A percentile compares a stretch with the other conserved stretches of the same genome.
Evolutionary conservation across 2,113 vertebrate species (phyloP).

Genomic region (Anolis sagrei): DNA sequence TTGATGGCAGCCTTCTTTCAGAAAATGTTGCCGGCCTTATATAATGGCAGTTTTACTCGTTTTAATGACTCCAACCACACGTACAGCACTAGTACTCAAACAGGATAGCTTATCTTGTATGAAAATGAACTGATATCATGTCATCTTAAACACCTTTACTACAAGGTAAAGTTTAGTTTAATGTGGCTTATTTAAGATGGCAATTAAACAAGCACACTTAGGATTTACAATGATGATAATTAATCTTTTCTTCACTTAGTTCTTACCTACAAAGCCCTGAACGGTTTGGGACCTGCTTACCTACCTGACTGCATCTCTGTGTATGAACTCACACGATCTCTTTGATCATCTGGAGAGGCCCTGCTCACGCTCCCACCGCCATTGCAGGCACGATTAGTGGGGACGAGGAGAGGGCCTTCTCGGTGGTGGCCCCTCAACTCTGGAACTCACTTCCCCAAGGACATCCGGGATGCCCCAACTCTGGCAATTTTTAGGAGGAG

Average conservation of each 20-base stretch:
- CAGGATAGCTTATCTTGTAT: slow-evolving; percentile 24
- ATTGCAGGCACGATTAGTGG: too few relatives aligned
- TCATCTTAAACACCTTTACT: neutral
- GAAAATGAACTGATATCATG: neutral
- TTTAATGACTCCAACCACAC: slow-evolving; percentile 46
- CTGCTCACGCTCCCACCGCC: too few relatives aligned
- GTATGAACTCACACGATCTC: too few relatives aligned
- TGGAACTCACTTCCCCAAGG: too few relatives aligned
- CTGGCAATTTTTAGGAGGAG: too few relatives aligned
- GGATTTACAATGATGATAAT: neutral
- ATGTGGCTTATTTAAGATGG: neutral
- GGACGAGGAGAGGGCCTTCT: too few relatives aligned
- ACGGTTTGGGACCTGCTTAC: too few relatives aligned
- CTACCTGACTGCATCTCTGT: too few relatives aligned
- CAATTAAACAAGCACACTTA: neutral
- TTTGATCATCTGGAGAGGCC: too few relatives aligned
- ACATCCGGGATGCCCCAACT: too few relatives aligned
- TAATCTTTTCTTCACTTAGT: slow-evolving; percentile 46
- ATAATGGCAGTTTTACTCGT: slow-evolving; percentile 51
- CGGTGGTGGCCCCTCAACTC: too few relatives aligned
- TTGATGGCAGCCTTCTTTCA: slow-evolving; percentile 55
- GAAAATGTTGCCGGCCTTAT: slow-evolving; percentile 65
- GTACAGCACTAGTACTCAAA: slow-evolving; percentile 37
- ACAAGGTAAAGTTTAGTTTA: neutral
- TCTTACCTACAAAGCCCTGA: too few relatives aligned